Percentiles rank a stretch among this genome's conserved stretches.
Conservation (phyloP, 2,797 vertebrate species). For the Acanthornis magna region DNA sequence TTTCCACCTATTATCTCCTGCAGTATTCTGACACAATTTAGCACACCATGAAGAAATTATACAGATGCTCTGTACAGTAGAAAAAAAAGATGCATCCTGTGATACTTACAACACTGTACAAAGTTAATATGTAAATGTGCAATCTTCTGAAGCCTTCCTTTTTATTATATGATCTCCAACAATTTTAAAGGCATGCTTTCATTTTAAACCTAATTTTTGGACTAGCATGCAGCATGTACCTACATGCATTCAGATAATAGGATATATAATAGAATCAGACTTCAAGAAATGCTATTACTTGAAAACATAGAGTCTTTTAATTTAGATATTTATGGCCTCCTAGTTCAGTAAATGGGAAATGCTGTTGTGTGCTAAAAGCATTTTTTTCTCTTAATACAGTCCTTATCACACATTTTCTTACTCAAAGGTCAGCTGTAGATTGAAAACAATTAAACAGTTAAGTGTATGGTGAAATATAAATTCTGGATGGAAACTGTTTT, state of each 20-base stretch:
- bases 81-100: neutral
- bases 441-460: neutral
- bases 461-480: neutral
- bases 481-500: neutral
- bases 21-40: neutral
- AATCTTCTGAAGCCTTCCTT: neutral
- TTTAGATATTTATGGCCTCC: neutral
- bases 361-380: rapidly evolving
- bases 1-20: neutral
- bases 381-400: neutral
- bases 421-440: neutral
- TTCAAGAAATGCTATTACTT: neutral
- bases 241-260: neutral
- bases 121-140: neutral
- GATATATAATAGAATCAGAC: neutral
- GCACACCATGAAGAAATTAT: neutral
- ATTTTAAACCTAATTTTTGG: neutral
- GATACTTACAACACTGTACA: neutral
- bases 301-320: neutral
- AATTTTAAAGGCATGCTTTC: neutral
- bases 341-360: neutral
- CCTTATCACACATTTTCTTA: neutral
- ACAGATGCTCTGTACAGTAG: neutral
- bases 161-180: neutral
- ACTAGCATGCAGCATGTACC: neutral